A percentile compares a stretch with the other conserved stretches of the same genome.
These are phyloP conservation scores for Oreocharis arfaki DNA, from an alignment of 2,113 vertebrate species.

Conservation along the genomic window DNA sequence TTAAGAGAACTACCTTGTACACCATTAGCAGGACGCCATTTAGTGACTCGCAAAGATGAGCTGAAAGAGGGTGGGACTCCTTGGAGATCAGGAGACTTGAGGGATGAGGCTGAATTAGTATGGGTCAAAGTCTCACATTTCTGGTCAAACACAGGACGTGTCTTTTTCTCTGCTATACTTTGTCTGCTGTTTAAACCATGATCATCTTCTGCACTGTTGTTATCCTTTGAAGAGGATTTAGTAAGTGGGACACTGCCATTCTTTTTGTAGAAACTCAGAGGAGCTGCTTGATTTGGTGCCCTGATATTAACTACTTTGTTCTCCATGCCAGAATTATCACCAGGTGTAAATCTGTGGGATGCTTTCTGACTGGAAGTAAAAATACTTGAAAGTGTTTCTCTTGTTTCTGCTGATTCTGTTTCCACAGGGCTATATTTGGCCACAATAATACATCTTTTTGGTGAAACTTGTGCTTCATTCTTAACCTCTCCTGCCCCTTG, in stretches of 20 bases:
- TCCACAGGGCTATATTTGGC: background rate
- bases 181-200: background rate
- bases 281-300: background rate
- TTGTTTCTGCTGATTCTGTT: background rate
- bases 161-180: background rate
- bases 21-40: background rate
- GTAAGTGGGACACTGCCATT: background rate
- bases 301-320: background rate
- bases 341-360: background rate
- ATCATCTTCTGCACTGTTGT: background rate
- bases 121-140: background rate
- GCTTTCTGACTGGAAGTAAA: background rate
- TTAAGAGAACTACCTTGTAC: background rate
- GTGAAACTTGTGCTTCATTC: background rate
- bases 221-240: constrained; percentile 18
- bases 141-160: background rate
- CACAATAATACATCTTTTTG: background rate
- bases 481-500: background rate
- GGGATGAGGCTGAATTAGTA: background rate
- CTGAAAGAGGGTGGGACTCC: background rate
- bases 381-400: background rate
- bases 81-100: background rate
- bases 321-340: background rate
- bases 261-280: constrained; percentile 8
- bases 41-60: background rate